A percentile compares a stretch with the other conserved stretches of the same genome.
phyloP scores from a whole-genome alignment of 2,113 vertebrate genomes.

The Cololabis saira region DNA sequence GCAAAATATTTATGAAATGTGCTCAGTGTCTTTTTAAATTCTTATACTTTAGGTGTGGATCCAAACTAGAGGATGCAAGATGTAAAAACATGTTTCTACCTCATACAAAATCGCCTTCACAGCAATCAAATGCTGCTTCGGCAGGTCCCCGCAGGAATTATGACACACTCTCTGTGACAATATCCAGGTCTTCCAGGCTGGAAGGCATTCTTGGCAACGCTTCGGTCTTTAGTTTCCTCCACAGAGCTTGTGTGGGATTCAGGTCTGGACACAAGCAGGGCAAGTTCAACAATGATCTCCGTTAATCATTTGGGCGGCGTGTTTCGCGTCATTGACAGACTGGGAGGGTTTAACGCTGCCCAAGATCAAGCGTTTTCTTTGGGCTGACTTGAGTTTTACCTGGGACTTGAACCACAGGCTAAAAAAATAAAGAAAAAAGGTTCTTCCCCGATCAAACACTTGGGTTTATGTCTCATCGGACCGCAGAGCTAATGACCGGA shows the following conservation, averaged over 20 bases:
- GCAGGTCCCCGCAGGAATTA: background rate
- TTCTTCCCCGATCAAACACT: no score
- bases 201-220: background rate
- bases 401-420: no score
- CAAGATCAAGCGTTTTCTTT: no score
- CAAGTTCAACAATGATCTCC: background rate
- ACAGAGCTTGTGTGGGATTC: background rate
- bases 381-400: no score
- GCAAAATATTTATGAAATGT: constrained; percentile 34
- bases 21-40: background rate
- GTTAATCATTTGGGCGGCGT: background rate
- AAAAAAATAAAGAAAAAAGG: no score
- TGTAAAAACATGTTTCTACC: background rate
- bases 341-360: background rate
- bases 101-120: no score
- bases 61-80: background rate
- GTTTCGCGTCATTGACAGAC: background rate
- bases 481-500: background rate
- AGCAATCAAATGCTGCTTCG: background rate
- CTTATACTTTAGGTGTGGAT: background rate
- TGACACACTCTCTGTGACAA: background rate
- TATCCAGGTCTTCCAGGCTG: background rate
- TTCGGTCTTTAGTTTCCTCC: background rate
- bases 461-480: no score
- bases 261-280: background rate